Percentiles rank a stretch among this genome's conserved stretches.
Conservation (phyloP, 2,797 vertebrate species). For the Anabas testudineus region DNA sequence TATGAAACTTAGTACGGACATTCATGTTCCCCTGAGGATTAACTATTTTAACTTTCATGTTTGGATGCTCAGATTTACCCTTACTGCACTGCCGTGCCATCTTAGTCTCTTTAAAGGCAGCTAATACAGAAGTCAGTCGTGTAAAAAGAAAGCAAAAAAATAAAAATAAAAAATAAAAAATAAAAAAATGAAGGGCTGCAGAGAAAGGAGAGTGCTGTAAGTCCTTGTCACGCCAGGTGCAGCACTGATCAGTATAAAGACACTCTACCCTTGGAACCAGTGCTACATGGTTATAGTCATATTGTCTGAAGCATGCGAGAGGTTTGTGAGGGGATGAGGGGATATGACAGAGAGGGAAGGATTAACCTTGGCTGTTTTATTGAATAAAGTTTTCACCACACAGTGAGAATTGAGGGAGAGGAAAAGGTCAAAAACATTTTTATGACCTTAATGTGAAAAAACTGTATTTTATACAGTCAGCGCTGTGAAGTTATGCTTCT, state of each 20-base stretch:
- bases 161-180: not conserved
- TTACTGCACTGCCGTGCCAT: no score
- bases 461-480: not conserved
- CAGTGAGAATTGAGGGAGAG: conserved; percentile 26
- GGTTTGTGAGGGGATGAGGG: conserved; percentile 19
- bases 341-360: conserved; percentile 40
- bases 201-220: not conserved
- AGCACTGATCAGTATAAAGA: conserved; percentile 1
- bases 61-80: no score
- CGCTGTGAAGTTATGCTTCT: not conserved
- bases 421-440: conserved; percentile 33
- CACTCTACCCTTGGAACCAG: conserved; percentile 38
- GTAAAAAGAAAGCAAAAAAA: not conserved
- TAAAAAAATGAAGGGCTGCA: not conserved
- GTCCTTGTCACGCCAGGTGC: not conserved
- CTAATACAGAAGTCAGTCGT: not conserved
- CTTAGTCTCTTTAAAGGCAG: no score
- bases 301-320: conserved; percentile 15
- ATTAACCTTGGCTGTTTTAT: conserved; percentile 60
- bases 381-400: conserved; percentile 57
- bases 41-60: no score
- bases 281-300: not conserved
- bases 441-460: conserved; percentile 8
- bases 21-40: not conserved
- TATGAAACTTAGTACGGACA: not conserved